Conservation (phyloP, 1,140 invertebrate species). For the Bombus huntii region DNA sequence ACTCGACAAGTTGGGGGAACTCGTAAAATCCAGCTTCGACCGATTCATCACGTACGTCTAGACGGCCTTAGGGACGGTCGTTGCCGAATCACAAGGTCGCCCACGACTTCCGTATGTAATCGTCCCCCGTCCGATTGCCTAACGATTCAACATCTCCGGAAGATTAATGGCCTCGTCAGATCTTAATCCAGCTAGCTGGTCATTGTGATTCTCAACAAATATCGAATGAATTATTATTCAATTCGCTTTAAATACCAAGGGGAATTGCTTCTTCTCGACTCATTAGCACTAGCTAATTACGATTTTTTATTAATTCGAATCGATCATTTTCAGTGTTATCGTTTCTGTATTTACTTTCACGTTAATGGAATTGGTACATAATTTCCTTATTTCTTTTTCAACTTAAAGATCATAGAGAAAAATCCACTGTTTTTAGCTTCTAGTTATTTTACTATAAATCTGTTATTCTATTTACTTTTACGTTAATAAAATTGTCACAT, state of each 20-base stretch:
- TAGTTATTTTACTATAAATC: too few species aligned
- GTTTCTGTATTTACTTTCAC: not conserved
- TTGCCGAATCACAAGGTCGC: slow-evolving; percentile 33
- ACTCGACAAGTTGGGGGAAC: not conserved
- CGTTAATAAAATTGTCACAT: too few species aligned
- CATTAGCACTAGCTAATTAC: not conserved
- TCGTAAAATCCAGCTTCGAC: not conserved
- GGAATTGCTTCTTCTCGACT: not conserved
- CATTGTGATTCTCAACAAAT: not conserved
- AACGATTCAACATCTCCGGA: not conserved
- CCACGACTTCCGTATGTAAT: slow-evolving; percentile 4
- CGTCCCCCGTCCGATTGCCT: not conserved
- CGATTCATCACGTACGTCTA: slow-evolving; percentile 33
- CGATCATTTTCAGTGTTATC: not conserved
- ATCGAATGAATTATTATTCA: not conserved
- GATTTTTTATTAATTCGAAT: not conserved
- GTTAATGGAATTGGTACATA: too few species aligned
- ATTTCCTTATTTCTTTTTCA: too few species aligned
- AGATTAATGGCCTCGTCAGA: not conserved
- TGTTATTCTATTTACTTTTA: too few species aligned
- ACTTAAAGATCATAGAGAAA: too few species aligned
- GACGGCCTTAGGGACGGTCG: slow-evolving; percentile 33
- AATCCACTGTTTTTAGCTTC: too few species aligned
- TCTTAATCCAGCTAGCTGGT: not conserved
- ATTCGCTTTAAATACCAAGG: not conserved